A percentile compares a stretch with the other conserved stretches of the same genome.
Conservation (phyloP, 2,888 invertebrate species). For the Trachelus troglodyta region DNA sequence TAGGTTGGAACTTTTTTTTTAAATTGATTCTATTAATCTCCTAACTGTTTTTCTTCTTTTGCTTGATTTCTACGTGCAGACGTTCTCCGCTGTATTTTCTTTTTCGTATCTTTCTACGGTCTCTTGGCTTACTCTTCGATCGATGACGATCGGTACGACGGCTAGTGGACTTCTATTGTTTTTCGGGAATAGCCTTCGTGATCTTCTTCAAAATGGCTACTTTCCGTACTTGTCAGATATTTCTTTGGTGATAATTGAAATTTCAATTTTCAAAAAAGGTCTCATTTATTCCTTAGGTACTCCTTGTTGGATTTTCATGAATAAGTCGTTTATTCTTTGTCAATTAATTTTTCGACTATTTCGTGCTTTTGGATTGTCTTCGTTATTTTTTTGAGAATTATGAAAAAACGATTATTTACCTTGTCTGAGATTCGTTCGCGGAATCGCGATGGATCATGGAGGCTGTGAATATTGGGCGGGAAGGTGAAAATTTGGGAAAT, state of each 20-base stretch:
- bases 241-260: background rate
- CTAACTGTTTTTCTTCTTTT: background rate
- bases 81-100: background rate
- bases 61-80: background rate
- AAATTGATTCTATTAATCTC: conserved; percentile 13
- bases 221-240: background rate
- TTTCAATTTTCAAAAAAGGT: background rate
- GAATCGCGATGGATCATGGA: too few relatives aligned
- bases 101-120: background rate
- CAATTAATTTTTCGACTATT: background rate
- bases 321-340: background rate
- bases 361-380: background rate
- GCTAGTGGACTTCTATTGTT: background rate
- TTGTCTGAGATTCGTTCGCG: too few relatives aligned
- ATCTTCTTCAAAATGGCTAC: background rate
- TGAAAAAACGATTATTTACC: too few relatives aligned
- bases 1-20: background rate
- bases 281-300: background rate
- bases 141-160: too few relatives aligned
- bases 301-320: background rate
- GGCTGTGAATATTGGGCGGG: too few relatives aligned
- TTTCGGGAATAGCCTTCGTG: background rate
- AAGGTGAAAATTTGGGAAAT: too few relatives aligned
- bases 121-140: background rate
- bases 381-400: background rate